Percentiles rank a stretch among this genome's conserved stretches.
These are phyloP conservation scores for Polypedilum pembai DNA, from an alignment of 1,140 invertebrate genomes.

Conservation along the genomic window DNA sequence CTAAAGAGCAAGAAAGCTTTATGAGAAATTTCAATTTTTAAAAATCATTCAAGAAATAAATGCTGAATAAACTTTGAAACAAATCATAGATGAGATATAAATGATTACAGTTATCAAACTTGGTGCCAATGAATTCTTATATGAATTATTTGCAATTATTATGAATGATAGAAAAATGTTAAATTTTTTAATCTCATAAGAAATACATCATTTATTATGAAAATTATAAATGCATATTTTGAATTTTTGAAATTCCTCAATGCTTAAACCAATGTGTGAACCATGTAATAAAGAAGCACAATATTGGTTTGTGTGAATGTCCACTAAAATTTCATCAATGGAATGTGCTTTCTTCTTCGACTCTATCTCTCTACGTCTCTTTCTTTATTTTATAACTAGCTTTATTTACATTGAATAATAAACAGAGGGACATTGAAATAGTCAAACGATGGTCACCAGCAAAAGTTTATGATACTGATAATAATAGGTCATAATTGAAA, in stretches of 20 bases:
- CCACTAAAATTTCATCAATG: conserved; percentile 1
- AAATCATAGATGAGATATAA: no score
- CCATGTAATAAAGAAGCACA: neutral
- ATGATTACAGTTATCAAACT: no score
- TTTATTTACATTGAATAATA: conserved; percentile 14
- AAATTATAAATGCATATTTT: conserved; percentile 7
- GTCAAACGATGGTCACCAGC: neutral
- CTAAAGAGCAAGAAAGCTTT: no score
- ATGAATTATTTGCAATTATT: no score
- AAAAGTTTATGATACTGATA: neutral
- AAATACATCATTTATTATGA: neutral
- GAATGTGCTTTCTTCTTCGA: neutral
- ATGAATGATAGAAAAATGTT: no score
- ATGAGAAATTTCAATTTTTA: no score
- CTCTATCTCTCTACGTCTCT: neutral
- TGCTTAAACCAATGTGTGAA: neutral
- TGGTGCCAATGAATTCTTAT: no score
- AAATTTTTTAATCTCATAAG: no score
- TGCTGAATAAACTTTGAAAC: no score
- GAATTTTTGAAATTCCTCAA: conserved; percentile 24
- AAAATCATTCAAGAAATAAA: no score
- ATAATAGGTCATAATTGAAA: no score
- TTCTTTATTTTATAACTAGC: neutral
- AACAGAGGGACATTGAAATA: neutral
- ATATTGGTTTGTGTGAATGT: neutral